These are phyloP conservation scores for Acrossocheilus fasciatus DNA, from an alignment of 2,797 vertebrate species.

Conservation along the genomic window DNA sequence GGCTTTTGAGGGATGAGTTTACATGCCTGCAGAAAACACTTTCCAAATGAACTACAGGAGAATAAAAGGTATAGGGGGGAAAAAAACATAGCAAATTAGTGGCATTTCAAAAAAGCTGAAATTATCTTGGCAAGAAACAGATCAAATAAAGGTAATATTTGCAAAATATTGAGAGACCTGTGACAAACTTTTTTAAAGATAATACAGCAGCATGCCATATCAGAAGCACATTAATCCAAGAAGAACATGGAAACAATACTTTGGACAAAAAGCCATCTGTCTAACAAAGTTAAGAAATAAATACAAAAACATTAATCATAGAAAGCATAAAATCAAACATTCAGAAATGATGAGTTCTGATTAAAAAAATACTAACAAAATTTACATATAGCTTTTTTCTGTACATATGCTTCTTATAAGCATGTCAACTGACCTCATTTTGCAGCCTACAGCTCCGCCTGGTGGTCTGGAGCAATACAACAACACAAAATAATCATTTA, in stretches of 20 bases:
- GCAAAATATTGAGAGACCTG: neutral
- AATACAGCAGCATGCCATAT: neutral
- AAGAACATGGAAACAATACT: neutral
- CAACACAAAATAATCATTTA: neutral
- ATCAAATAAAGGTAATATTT: neutral
- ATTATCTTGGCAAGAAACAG: conserved; percentile 28
- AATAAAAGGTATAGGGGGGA: conserved; percentile 42
- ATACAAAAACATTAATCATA: neutral
- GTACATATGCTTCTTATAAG: neutral
- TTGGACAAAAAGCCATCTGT: neutral
- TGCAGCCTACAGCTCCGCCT: conserved; percentile 5
- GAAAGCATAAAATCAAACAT: neutral
- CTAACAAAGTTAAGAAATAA: neutral
- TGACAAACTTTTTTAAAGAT: neutral
- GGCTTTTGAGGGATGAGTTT: conserved; percentile 35
- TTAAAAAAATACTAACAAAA: neutral
- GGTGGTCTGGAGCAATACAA: conserved; percentile 6
- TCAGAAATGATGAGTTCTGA: neutral
- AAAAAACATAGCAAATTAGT: conserved; percentile 13
- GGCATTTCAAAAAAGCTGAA: conserved; percentile 32
- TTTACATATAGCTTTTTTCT: neutral
- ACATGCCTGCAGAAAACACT: conserved; percentile 43
- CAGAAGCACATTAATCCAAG: neutral
- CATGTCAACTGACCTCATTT: neutral
- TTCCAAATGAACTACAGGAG: conserved; percentile 46